Percentiles rank a stretch among this genome's conserved stretches.
Evolutionary conservation across 2,113 vertebrate genomes (phyloP).

Genomic region (Oreocharis arfaki): DNA sequence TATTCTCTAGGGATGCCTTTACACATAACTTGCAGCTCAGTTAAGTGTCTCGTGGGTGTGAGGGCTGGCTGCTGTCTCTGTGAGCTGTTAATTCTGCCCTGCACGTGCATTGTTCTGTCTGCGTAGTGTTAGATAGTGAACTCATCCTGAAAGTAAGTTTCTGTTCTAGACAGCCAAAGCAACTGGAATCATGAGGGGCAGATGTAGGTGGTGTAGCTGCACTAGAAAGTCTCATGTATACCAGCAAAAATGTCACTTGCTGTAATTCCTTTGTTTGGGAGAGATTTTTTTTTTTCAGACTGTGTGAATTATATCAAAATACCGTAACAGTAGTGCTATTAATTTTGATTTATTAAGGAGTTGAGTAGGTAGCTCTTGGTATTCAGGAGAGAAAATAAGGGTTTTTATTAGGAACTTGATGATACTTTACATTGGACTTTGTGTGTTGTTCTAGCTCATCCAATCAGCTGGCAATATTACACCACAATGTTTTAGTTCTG

Average conservation of each 20-base stretch:
- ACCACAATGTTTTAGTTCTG: not conserved
- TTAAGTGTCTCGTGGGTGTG: not conserved
- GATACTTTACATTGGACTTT: not conserved
- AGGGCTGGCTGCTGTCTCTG: not conserved
- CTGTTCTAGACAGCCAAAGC: not conserved
- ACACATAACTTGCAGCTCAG: not conserved
- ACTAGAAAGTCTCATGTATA: not conserved
- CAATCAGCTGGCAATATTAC: not conserved
- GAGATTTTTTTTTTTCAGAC: not conserved
- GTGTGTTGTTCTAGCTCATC: not conserved
- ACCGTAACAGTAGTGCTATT: not conserved
- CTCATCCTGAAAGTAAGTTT: not conserved
- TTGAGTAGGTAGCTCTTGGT: not conserved
- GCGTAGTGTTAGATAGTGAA: not conserved
- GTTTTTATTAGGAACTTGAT: not conserved
- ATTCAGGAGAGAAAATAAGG: not conserved
- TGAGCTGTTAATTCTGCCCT: not conserved
- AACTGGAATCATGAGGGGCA: not conserved
- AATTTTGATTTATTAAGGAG: not conserved
- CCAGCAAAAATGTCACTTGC: not conserved
- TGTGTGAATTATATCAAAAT: not conserved
- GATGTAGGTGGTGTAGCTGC: not conserved
- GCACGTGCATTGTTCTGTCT: fast-evolving
- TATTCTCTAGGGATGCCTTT: not conserved
- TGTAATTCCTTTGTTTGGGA: not conserved